A percentile compares a stretch with the other conserved stretches of the same genome.
These are phyloP conservation scores for Xestoiulus laeticollis DNA, from an alignment of 2,888 invertebrate species.

Conservation along the genomic window DNA sequence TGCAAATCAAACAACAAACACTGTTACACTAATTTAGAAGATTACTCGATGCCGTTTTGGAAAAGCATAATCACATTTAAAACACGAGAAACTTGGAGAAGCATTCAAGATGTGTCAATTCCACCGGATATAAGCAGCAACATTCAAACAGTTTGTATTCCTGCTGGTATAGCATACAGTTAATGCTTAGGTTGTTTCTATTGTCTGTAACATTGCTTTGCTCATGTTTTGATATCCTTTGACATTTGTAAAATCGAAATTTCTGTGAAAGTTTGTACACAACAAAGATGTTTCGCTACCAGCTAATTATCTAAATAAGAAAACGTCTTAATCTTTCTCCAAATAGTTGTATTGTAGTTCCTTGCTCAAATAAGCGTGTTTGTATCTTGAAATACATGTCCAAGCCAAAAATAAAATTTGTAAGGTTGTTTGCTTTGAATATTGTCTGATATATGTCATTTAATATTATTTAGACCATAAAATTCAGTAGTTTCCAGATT, in stretches of 20 bases:
- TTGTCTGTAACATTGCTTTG: background rate
- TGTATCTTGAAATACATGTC: background rate
- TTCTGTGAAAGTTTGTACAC: background rate
- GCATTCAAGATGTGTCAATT: no score
- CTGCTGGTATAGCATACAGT: slow-evolving; percentile 16
- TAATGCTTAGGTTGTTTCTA: background rate
- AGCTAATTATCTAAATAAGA: background rate
- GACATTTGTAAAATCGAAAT: background rate
- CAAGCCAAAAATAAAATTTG: background rate
- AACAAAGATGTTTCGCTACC: background rate
- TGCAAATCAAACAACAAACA: background rate
- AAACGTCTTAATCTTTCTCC: background rate
- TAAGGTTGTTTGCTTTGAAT: background rate
- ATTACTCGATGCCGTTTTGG: slow-evolving; percentile 2
- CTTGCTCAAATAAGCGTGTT: slow-evolving; percentile 2
- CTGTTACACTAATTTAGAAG: background rate
- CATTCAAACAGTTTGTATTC: slow-evolving; percentile 21
- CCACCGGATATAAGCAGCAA: background rate
- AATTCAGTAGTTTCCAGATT: no score
- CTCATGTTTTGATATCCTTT: slow-evolving; percentile 8
- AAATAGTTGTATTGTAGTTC: background rate
- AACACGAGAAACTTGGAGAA: background rate
- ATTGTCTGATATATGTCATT: background rate
- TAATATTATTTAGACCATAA: no score
- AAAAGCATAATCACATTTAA: background rate